A percentile compares a stretch with the other conserved stretches of the same genome.
These are phyloP conservation scores for Gymnothorax reevesii DNA, from an alignment of 2,797 vertebrate genomes.

Conservation along the genomic window DNA sequence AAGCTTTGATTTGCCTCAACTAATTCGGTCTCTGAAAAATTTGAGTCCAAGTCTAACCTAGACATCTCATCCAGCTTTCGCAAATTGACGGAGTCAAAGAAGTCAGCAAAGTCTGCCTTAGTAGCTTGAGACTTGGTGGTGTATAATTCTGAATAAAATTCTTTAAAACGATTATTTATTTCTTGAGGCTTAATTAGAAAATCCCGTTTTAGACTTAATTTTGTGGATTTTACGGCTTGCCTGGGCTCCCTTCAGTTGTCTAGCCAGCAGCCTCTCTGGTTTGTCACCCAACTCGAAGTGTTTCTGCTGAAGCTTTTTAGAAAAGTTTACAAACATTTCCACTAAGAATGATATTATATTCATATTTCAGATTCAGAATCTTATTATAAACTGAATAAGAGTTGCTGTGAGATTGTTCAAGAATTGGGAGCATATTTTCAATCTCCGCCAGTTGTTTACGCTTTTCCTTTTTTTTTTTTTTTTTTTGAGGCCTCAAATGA, in stretches of 20 bases:
- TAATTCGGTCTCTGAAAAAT: not conserved
- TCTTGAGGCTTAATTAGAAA: not conserved
- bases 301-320: not conserved
- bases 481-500: no score
- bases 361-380: conserved; percentile 5
- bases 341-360: not conserved
- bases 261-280: not conserved
- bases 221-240: not conserved
- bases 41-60: not conserved
- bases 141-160: not conserved
- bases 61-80: not conserved
- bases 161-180: not conserved
- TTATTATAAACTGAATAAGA: not conserved
- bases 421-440: not conserved
- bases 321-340: not conserved
- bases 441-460: not conserved
- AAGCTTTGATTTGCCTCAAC: not conserved
- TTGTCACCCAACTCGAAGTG: not conserved
- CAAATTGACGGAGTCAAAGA: not conserved
- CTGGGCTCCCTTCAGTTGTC: not conserved
- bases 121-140: not conserved
- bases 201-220: not conserved
- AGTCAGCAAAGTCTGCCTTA: not conserved
- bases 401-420: not conserved
- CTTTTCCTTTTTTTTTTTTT: no score